Conservation (phyloP, 2,888 invertebrate species). For the Galeruca laticollis region DNA sequence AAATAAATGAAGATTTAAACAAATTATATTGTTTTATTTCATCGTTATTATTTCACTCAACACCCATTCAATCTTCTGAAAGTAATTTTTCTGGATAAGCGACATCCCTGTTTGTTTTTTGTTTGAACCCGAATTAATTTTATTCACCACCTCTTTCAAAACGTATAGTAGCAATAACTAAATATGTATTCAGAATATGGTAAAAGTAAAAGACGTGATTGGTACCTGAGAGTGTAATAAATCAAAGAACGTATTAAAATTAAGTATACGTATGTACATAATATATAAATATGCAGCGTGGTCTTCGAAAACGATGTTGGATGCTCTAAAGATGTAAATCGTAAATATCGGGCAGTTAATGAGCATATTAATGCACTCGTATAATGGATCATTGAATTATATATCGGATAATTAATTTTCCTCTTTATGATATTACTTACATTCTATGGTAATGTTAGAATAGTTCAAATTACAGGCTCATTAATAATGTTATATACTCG, state of each 20-base stretch:
- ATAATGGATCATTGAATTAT: conserved; percentile 41
- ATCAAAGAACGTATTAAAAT: conserved; percentile 5
- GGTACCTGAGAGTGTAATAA: neutral
- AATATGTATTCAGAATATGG: no score
- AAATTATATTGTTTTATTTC: no score
- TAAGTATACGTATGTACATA: neutral
- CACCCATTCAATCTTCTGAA: no score
- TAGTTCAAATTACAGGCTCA: conserved; percentile 24
- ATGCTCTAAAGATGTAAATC: conserved; percentile 27
- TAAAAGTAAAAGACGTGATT: neutral
- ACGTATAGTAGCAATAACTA: no score
- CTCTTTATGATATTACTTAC: conserved; percentile 34
- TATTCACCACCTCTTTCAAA: no score
- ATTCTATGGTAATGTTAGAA: conserved; percentile 35
- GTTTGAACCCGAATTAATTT: no score
- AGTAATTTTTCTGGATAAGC: no score
- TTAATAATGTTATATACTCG: neutral
- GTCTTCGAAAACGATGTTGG: neutral
- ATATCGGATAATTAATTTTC: conserved; percentile 37
- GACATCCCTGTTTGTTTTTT: no score
- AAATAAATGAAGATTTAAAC: no score
- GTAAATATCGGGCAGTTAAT: conserved; percentile 37
- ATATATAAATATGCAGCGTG: neutral
- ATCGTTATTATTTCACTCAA: no score
- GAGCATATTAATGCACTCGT: conserved; percentile 35